These are phyloP conservation scores for Sycophila texana DNA, from an alignment of 2,888 invertebrate species.

Conservation along the genomic window DNA sequence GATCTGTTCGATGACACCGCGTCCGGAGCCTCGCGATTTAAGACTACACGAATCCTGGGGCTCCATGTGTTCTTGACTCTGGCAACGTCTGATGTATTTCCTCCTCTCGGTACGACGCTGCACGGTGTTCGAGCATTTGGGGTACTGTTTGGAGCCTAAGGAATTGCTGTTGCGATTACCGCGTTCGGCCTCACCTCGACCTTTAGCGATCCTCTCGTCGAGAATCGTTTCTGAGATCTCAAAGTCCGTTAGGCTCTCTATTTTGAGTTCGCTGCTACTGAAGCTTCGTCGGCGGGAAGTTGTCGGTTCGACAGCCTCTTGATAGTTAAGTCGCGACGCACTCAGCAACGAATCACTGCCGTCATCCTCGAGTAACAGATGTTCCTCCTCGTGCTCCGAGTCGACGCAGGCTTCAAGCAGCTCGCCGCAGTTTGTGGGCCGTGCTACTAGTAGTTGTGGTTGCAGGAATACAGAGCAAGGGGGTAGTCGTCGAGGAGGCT, in stretches of 20 bases:
- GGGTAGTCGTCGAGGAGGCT: constrained; percentile 85
- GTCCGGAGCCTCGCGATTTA: constrained; percentile 62
- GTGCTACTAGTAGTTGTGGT: background rate
- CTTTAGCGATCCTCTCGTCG: constrained; percentile 43
- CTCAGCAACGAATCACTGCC: constrained; percentile 85
- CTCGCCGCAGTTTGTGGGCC: constrained; percentile 74
- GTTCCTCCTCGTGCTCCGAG: constrained; percentile 46
- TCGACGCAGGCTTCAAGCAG: constrained; percentile 37
- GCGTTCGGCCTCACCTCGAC: constrained; percentile 10
- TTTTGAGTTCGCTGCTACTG: constrained; percentile 22
- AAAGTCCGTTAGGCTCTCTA: constrained; percentile 55
- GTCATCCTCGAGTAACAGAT: constrained; percentile 64
- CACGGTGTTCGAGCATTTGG: constrained; percentile 48
- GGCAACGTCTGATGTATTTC: constrained; percentile 67
- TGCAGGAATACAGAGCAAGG: constrained; percentile 58
- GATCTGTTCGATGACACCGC: constrained; percentile 69
- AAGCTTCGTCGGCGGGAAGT: constrained; percentile 30
- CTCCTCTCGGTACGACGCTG: constrained; percentile 56
- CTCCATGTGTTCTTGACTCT: constrained; percentile 70
- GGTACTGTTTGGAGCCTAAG: constrained; percentile 55
- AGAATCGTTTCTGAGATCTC: constrained; percentile 57
- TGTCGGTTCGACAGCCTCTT: constrained; percentile 9
- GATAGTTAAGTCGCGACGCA: constrained; percentile 77
- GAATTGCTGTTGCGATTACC: constrained; percentile 52
- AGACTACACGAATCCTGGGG: constrained; percentile 60